Conservation (phyloP, 2,888 invertebrate species). For the Rambutsinella grinnellia region DNA sequence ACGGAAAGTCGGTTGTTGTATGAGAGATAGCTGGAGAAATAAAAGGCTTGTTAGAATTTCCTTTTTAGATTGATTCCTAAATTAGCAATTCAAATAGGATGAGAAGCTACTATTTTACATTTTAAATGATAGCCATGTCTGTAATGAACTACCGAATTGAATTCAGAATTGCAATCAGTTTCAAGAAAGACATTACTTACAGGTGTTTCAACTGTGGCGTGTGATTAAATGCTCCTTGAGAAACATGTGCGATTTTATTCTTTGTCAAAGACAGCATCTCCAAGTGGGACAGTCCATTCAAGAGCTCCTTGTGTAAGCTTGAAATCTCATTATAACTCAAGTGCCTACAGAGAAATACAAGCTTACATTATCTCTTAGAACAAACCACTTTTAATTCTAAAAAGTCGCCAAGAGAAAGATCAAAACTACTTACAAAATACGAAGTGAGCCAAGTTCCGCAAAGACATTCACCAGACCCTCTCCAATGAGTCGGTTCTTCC, state of each 20-base stretch:
- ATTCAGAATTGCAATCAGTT: too few species aligned
- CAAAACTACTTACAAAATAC: slow-evolving; percentile 70
- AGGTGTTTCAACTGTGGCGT: slow-evolving; percentile 70
- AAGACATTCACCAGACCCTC: slow-evolving; percentile 69
- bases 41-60: slow-evolving; percentile 2
- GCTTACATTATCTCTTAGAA: too few species aligned
- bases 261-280: slow-evolving; percentile 71
- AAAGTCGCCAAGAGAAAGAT: neutral
- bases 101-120: neutral
- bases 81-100: too few species aligned
- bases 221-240: slow-evolving; percentile 69
- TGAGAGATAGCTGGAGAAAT: slow-evolving; percentile 71
- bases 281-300: slow-evolving; percentile 69
- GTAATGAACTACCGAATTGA: too few species aligned
- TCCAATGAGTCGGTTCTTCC: slow-evolving; percentile 71
- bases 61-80: too few species aligned
- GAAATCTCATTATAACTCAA: slow-evolving; percentile 61
- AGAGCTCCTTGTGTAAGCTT: slow-evolving; percentile 63
- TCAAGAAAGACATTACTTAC: slow-evolving; percentile 69
- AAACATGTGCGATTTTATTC: slow-evolving; percentile 70
- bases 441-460: slow-evolving; percentile 69
- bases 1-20: slow-evolving; percentile 71
- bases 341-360: slow-evolving; percentile 48
- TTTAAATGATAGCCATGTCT: too few species aligned
- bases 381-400: too few species aligned